Evolutionary conservation across 2,797 vertebrate genomes (phyloP), one percentile per base, ranked within the genome.

Genomic region (Gymnodraco acuticeps): DNA sequence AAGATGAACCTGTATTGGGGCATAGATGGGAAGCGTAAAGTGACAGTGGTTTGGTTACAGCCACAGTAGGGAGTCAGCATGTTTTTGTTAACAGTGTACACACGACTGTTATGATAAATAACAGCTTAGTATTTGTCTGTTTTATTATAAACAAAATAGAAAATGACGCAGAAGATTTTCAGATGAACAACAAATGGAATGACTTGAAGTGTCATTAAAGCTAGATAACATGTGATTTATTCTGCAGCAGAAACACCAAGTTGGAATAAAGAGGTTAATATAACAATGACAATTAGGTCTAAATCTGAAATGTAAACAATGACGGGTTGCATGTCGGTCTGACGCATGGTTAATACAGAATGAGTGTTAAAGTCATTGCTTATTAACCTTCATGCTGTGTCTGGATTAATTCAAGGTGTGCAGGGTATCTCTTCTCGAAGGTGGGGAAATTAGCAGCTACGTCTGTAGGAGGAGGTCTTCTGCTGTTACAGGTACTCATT

Each of bases 391-490:
- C 2, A n/a, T 42, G 1, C 11, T 65, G 2, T 27, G 76, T 75
- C 55, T 84, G 1, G 14, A 6, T 45, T 58, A 71, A 70, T 86
- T 88, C 74, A 84, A 99, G 98, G 98, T 99, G 98, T 96, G 96
- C 96, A 71, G 98, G 98, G 83, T 99, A 98, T 95, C 95, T 99
- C 75, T 99, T 98, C 93, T 97, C 99, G 94, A 99, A 98, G 89
- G 98, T 99, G 78, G 98, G 98, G 52, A 99, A 99, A 88, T 94
- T 99, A 82, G 97, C 98, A 76, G 98, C 98, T 65, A 98, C 97
- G 65, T 96, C 98, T 82, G 97, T 99, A 59, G 98, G 98, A 27
- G 98, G 98, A 84, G 98, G 98, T 82, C 99, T 99, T 86, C 96
- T 99, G 87, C 94, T 99, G 77, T 93, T 99, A 81, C 98, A 99